Conservation (phyloP, 2,888 invertebrate species). For the Cyclophora albipunctata region DNA sequence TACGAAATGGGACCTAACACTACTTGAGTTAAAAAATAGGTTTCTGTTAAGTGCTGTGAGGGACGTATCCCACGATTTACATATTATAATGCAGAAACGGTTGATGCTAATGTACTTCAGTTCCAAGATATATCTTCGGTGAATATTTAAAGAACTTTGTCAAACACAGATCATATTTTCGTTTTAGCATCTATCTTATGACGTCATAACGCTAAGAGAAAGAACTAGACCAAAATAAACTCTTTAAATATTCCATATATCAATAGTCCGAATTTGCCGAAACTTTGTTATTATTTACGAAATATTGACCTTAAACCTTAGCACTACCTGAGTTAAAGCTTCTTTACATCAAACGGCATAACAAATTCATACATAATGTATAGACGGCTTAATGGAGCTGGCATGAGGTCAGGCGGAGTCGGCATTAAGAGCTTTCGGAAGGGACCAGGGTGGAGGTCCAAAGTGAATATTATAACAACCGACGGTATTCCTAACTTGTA, state of each 20-base stretch:
- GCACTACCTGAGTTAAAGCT: constrained; percentile 69
- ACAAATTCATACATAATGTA: constrained; percentile 75
- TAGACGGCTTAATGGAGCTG: constrained; percentile 73
- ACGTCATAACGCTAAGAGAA: no score
- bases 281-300: constrained; percentile 15
- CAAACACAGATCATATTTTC: no score
- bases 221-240: no score
- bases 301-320: constrained; percentile 55
- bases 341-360: constrained; percentile 75
- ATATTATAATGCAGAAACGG: no score
- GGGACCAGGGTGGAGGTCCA: constrained; percentile 46
- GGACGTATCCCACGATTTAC: no score
- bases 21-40: not conserved
- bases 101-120: not conserved
- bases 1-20: no score
- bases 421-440: constrained; percentile 72
- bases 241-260: no score
- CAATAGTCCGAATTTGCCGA: constrained; percentile 2
- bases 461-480: constrained; percentile 72
- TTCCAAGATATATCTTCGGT: not conserved
- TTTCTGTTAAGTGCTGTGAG: no score
- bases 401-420: constrained; percentile 70
- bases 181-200: no score
- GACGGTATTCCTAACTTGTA: not conserved
- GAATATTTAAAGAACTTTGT: no score